phyloP scores from a whole-genome alignment of 2,797 vertebrate genomes.

The Danio choprae region DNA sequence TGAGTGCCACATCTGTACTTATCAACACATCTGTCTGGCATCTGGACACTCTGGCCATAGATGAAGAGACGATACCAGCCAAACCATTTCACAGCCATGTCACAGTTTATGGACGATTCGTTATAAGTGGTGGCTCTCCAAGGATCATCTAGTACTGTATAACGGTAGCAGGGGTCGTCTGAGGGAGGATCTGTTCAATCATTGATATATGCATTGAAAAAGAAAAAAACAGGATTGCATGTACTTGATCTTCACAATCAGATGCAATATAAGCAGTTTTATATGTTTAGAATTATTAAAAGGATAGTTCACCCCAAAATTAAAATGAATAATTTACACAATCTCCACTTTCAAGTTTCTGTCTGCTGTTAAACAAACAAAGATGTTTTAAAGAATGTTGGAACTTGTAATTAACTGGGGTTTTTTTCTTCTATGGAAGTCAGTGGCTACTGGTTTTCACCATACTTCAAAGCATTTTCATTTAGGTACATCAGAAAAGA shows the following conservation, averaged over 20 bases:
- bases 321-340: too few species aligned
- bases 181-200: not conserved
- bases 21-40: constrained; percentile 39
- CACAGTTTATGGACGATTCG: constrained; percentile 1
- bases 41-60: not conserved
- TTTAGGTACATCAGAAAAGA: too few species aligned
- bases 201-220: not conserved
- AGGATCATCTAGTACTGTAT: constrained; percentile 19
- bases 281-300: not conserved
- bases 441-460: too few species aligned
- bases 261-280: not conserved
- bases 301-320: too few species aligned
- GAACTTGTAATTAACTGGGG: not conserved
- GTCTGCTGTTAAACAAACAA: too few species aligned
- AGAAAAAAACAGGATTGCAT: not conserved
- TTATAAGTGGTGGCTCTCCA: constrained; percentile 29
- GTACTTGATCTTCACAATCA: not conserved
- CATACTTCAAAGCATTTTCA: too few species aligned
- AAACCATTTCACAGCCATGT: not conserved
- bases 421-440: not conserved
- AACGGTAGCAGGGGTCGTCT: constrained; percentile 24
- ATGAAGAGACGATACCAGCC: constrained; percentile 47
- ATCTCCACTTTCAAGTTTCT: too few species aligned
- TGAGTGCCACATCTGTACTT: constrained; percentile 33
- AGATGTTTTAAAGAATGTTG: not conserved